These are phyloP conservation scores for Calliopum simillimum DNA, from an alignment of 2,888 invertebrate genomes.

Conservation along the genomic window DNA sequence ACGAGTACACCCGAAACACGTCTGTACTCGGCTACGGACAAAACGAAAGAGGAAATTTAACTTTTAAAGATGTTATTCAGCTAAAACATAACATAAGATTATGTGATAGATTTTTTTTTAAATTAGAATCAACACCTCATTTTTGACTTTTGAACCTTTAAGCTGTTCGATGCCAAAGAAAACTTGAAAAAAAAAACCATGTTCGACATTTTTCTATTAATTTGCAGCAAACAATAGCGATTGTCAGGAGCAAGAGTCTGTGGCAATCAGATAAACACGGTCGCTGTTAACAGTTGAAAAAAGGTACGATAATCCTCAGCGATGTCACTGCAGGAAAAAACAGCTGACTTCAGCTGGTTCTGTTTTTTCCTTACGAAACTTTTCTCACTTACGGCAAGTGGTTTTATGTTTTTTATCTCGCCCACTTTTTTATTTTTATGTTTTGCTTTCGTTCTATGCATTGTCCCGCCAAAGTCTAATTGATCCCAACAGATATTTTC, in stretches of 20 bases:
- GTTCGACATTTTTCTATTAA: constrained; percentile 31
- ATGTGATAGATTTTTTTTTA: too few relatives aligned
- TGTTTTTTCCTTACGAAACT: constrained; percentile 25
- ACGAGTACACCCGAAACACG: too few relatives aligned
- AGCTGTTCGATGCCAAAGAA: constrained; percentile 2
- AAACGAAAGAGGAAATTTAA: too few relatives aligned
- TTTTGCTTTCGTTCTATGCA: constrained; percentile 13
- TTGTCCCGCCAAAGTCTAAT: constrained; percentile 56
- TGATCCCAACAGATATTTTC: constrained; percentile 67
- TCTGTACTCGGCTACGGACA: too few relatives aligned
- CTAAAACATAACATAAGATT: too few relatives aligned
- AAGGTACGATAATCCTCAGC: constrained; percentile 28
- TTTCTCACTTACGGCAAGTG: constrained; percentile 34
- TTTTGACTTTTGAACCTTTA: constrained; percentile 38
- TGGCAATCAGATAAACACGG: constrained; percentile 23
- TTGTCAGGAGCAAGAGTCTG: constrained; percentile 3
- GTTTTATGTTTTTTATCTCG: constrained; percentile 43
- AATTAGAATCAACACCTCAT: constrained; percentile 2
- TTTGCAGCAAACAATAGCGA: constrained; percentile 23
- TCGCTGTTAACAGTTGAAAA: constrained; percentile 3
- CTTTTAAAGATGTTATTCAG: too few relatives aligned
- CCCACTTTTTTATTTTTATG: not conserved
- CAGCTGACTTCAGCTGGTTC: constrained; percentile 53
- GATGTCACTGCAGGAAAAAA: constrained; percentile 42
- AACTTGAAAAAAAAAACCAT: constrained; percentile 12